Base-by-base conservation (phyloP, 2,888 invertebrate species). In the Sceliomorpha sp. region DNA sequence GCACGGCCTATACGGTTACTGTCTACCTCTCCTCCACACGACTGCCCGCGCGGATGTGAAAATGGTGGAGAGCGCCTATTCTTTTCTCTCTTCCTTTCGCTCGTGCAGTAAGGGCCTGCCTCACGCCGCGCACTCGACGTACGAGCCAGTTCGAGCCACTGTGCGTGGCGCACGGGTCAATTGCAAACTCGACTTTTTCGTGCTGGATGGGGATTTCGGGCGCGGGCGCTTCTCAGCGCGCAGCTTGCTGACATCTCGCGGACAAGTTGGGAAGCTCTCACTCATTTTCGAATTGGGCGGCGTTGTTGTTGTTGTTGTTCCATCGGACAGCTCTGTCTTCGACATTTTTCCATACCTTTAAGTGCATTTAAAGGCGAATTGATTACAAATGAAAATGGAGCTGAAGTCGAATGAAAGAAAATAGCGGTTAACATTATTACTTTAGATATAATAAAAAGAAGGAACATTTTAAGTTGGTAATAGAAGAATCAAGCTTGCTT, bases 1-100 rank as follows among this genome's bases (percentile, higher is more conserved):
- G 79, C 82, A 75, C 80, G 73, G 64, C 70, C 71, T 66, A 47
- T 8, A 20, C 5, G 20, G 3, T 20, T 20, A 5, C 2, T 20
- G 63, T 72, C 73, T 51, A 70, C 73, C 73, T 76, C 77, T 77
- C 77, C 20, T 20, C 20, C 20, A 4, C 20, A 5, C 78, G 72
- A 71, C 76, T 79, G 79, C 81, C 82, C 78, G 79, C 80, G 78
- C 82, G 76, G 75, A 77, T 78, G 81, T 77, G 81, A 82, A 83
- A 79, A 78, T 42, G 12, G 50, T 24, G 48, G 50, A 50, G 24
- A 12, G 29, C 37, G 44, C 39, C 34, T 59, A 9, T 39, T 40
- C 55, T 66, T 32, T 58, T 45, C 36, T 39, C 58, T 26, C 44
- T 47, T 48, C 55, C 40, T 50, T 55, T 70, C 59, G 53, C 59